Evolutionary conservation across 2,888 invertebrate species (phyloP).

Genomic region (Meghimatium bilineatum): DNA sequence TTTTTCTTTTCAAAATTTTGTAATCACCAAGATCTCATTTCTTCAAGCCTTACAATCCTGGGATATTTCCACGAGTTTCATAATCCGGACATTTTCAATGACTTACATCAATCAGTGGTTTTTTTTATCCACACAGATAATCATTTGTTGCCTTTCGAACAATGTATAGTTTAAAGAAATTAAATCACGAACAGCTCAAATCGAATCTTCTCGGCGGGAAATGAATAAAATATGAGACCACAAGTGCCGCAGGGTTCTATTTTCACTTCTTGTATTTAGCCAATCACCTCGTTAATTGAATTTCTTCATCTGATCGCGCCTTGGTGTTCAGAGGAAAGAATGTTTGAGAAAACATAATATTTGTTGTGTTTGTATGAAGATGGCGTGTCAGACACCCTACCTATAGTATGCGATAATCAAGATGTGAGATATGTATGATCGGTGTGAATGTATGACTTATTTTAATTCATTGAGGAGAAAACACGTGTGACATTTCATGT

Average conservation of each 20-base stretch:
- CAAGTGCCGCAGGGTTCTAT: conserved; percentile 42
- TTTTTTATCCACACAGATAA: conserved; percentile 29
- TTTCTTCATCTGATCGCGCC: conserved; percentile 41
- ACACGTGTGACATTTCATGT: not conserved
- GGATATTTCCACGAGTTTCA: not conserved
- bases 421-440: not conserved
- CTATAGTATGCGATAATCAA: not conserved
- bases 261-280: conserved; percentile 48
- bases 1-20: not conserved
- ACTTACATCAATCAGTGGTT: not conserved
- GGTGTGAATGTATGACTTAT: not conserved
- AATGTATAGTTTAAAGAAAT: conserved; percentile 39
- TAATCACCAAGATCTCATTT: not conserved
- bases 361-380: conserved; percentile 17
- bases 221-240: conserved; percentile 48
- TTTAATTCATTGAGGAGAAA: not conserved
- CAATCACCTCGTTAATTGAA: conserved; percentile 46
- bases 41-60: not conserved
- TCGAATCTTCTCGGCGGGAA: conserved; percentile 35
- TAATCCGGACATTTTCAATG: not conserved
- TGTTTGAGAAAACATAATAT: conserved; percentile 6
- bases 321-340: not conserved
- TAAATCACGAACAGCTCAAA: conserved; percentile 42
- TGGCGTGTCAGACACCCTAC: not conserved
- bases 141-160: conserved; percentile 29